These are phyloP conservation scores for Pomatostomus ruficeps DNA, from an alignment of 2,113 vertebrate genomes.

Conservation along the genomic window DNA sequence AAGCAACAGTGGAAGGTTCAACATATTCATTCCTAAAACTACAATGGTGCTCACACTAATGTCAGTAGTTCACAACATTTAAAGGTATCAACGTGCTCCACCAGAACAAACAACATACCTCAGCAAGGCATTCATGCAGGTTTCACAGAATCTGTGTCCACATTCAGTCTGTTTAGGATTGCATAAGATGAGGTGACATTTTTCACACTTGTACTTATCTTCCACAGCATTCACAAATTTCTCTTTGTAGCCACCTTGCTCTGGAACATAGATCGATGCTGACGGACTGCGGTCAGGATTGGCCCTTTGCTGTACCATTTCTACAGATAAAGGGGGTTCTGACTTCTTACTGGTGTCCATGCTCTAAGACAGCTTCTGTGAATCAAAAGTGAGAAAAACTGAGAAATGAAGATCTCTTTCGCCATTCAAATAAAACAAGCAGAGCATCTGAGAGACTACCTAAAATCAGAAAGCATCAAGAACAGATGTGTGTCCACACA, in stretches of 20 bases:
- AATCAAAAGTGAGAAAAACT: neutral
- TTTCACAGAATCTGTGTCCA: slow-evolving; percentile 94
- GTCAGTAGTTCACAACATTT: neutral
- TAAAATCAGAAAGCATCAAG: neutral
- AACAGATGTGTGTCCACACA: neutral
- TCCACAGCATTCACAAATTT: slow-evolving; percentile 87
- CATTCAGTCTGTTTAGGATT: slow-evolving; percentile 94
- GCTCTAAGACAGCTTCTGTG: slow-evolving; percentile 48
- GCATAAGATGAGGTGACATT: slow-evolving; percentile 89
- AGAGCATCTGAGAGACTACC: neutral
- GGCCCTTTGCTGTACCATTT: slow-evolving; percentile 71
- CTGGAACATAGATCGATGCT: slow-evolving; percentile 71
- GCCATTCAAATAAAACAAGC: neutral
- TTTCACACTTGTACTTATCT: slow-evolving; percentile 93
- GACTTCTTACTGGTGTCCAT: slow-evolving; percentile 78
- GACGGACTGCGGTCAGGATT: slow-evolving; percentile 69
- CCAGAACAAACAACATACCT: slow-evolving; percentile 55
- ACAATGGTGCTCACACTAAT: neutral
- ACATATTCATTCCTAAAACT: neutral
- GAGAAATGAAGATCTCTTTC: neutral
- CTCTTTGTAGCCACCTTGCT: slow-evolving; percentile 90
- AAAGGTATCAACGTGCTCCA: neutral
- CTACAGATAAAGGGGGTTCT: slow-evolving; percentile 65
- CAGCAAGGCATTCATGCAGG: slow-evolving; percentile 82
- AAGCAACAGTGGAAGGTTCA: neutral